Conservation (phyloP, 2,797 vertebrate genomes). For the Decapterus maruadsi region DNA sequence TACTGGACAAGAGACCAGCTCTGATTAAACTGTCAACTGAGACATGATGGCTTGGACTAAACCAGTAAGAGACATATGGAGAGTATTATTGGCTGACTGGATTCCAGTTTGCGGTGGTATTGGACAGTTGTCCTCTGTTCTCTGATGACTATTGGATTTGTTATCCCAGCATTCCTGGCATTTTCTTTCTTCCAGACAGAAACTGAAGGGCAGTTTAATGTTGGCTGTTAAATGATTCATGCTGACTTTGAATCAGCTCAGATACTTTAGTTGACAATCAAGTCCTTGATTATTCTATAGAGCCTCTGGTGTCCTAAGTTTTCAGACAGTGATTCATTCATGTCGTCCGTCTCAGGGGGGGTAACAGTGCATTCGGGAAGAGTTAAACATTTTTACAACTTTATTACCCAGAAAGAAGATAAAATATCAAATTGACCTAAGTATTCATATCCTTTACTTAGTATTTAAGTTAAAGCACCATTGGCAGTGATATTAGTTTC, state of each 20-base stretch:
- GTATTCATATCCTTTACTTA: too few species aligned
- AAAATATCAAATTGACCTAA: too few species aligned
- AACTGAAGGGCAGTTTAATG: slow-evolving; percentile 31
- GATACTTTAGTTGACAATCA: slow-evolving; percentile 9
- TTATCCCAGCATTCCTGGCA: slow-evolving; percentile 64
- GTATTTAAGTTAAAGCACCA: too few species aligned
- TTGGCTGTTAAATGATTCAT: slow-evolving; percentile 31
- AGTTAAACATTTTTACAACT: too few species aligned
- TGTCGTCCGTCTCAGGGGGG: background rate
- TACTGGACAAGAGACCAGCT: slow-evolving; percentile 73
- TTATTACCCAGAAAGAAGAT: too few species aligned
- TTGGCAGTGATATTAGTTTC: too few species aligned
- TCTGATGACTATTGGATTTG: slow-evolving; percentile 68
- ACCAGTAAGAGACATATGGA: slow-evolving; percentile 68
- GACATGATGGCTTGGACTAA: slow-evolving; percentile 63
- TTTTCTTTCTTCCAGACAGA: slow-evolving; percentile 59
- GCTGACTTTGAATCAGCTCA: slow-evolving; percentile 26
- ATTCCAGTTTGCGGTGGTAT: slow-evolving; percentile 65
- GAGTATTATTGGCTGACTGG: slow-evolving; percentile 67
- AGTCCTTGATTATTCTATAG: slow-evolving; percentile 1
- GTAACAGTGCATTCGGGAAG: background rate
- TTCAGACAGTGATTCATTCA: slow-evolving; percentile 22
- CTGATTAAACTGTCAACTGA: slow-evolving; percentile 83
- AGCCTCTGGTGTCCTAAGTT: slow-evolving; percentile 15
- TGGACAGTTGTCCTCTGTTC: slow-evolving; percentile 58